phyloP scores from a whole-genome alignment of 2,797 vertebrate species.

The Diplodus puntazzo region DNA sequence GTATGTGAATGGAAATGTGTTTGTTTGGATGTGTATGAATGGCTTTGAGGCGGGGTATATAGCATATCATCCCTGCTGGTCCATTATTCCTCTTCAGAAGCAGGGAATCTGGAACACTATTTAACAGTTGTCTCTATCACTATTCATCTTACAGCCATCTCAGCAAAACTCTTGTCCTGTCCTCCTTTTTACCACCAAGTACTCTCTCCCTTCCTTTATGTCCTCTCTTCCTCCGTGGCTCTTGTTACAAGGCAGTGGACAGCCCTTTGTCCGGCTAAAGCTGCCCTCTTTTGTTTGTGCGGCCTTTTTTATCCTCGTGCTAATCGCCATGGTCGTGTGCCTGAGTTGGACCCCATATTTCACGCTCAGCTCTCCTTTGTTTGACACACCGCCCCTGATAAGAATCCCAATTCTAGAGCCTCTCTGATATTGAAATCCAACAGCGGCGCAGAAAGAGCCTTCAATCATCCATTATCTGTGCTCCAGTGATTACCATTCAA shows the following conservation, averaged over 20 bases:
- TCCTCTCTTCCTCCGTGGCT: conserved; percentile 77
- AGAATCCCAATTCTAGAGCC: conserved; percentile 88
- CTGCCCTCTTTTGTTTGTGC: conserved; percentile 81
- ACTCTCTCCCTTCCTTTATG: conserved; percentile 68
- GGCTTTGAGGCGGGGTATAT: conserved; percentile 59
- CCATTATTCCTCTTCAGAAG: conserved; percentile 71
- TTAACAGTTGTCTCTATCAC: conserved; percentile 70
- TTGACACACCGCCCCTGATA: conserved; percentile 86
- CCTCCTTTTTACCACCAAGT: conserved; percentile 70
- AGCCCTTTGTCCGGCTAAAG: conserved; percentile 82
- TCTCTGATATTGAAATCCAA: conserved; percentile 90
- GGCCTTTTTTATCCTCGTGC: conserved; percentile 84
- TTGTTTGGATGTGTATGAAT: conserved; percentile 71
- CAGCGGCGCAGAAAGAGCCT: conserved; percentile 85
- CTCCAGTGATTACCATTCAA: conserved; percentile 88
- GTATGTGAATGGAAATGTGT: conserved; percentile 56
- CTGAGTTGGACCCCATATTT: conserved; percentile 88
- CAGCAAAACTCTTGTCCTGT: conserved; percentile 74
- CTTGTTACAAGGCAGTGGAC: conserved; percentile 78
- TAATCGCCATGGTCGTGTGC: conserved; percentile 87
- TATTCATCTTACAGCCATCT: conserved; percentile 69
- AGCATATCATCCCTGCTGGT: conserved; percentile 76
- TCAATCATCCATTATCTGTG: conserved; percentile 89
- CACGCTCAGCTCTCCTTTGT: conserved; percentile 86
- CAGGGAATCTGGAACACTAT: conserved; percentile 67